These are phyloP conservation scores for Nettapus auritus DNA, from an alignment of 2,113 vertebrate species.

Conservation along the genomic window DNA sequence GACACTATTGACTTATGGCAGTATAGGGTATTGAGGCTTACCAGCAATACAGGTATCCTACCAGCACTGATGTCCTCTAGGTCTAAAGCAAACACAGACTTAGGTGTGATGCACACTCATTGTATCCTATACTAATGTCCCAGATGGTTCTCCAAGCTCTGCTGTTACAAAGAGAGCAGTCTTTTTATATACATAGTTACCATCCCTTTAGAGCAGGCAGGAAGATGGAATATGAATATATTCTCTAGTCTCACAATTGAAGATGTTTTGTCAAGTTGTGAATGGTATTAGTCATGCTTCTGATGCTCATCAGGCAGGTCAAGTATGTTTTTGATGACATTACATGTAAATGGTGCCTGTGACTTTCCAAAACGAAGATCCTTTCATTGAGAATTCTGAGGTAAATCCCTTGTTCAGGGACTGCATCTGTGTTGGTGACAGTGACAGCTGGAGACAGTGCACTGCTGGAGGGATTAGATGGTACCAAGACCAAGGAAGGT, in stretches of 20 bases:
- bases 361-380: background rate
- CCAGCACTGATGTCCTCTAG: background rate
- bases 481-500: background rate
- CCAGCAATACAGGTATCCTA: background rate
- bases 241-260: background rate
- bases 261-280: background rate
- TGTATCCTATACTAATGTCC: background rate
- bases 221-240: background rate
- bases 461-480: background rate
- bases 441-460: background rate
- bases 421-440: background rate
- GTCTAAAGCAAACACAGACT: background rate
- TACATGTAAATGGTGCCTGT: background rate
- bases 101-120: background rate
- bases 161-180: background rate
- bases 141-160: background rate
- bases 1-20: background rate
- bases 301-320: background rate
- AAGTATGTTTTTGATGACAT: rapidly evolving
- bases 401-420: background rate
- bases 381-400: background rate
- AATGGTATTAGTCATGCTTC: background rate
- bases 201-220: background rate
- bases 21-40: background rate
- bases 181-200: background rate